These are phyloP conservation scores for Habropoda laboriosa DNA, from an alignment of 1,140 invertebrate genomes.

Conservation along the genomic window DNA sequence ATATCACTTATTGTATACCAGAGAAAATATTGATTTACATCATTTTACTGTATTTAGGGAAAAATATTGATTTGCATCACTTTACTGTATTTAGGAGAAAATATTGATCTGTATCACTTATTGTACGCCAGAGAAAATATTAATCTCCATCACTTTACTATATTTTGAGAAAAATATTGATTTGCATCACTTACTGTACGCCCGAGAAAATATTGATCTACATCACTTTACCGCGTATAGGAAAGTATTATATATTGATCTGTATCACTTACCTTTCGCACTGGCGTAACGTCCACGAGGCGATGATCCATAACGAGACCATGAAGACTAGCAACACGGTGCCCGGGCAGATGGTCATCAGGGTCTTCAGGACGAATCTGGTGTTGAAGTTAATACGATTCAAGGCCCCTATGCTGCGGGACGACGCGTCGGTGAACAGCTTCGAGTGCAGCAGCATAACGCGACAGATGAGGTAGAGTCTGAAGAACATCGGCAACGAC, in stretches of 20 bases:
- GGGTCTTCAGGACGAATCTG: slow-evolving; percentile 98
- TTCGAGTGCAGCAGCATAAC: slow-evolving; percentile 99
- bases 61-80: too few species aligned
- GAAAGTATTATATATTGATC: neutral
- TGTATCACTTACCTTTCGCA: slow-evolving; percentile 95
- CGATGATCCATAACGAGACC: slow-evolving; percentile 99
- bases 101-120: too few species aligned
- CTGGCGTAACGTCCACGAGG: slow-evolving; percentile 98
- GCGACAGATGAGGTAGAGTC: slow-evolving; percentile 99
- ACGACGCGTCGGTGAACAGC: slow-evolving; percentile 99
- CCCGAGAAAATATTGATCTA: too few species aligned
- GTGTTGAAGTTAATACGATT: slow-evolving; percentile 99
- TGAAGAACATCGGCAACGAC: slow-evolving; percentile 99
- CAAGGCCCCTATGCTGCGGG: slow-evolving; percentile 96
- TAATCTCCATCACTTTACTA: too few species aligned
- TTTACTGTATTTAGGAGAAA: too few species aligned
- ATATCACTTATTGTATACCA: too few species aligned
- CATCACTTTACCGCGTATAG: too few species aligned
- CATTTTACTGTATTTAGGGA: too few species aligned
- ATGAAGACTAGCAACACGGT: slow-evolving; percentile 99
- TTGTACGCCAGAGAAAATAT: too few species aligned
- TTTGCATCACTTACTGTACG: too few species aligned
- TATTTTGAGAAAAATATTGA: too few species aligned
- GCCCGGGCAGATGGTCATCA: slow-evolving; percentile 99
- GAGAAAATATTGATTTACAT: too few species aligned